Evolutionary conservation across 2,797 vertebrate genomes (phyloP).

Genomic region (Rhadinocentrus ornatus): DNA sequence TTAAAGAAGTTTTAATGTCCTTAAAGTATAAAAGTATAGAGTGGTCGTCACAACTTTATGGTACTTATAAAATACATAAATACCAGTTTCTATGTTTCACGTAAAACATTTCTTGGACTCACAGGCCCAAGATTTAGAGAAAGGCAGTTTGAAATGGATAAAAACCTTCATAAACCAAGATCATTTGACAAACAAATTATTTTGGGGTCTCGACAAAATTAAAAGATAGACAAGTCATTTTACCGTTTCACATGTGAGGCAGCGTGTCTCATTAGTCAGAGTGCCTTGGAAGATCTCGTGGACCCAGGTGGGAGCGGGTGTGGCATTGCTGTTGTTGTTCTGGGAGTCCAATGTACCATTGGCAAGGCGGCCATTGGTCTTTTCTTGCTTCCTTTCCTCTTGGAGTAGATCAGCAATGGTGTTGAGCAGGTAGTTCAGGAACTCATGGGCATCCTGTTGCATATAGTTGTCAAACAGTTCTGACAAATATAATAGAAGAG

Average conservation of each 20-base stretch:
- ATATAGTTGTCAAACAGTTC: slow-evolving; percentile 99
- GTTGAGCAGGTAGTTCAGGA: slow-evolving; percentile 98
- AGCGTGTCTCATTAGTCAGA: slow-evolving; percentile 97
- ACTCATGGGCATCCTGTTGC: slow-evolving; percentile 98
- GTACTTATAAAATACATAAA: neutral
- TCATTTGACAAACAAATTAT: neutral
- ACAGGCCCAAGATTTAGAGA: neutral
- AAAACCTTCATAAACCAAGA: neutral
- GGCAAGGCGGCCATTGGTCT: slow-evolving; percentile 92
- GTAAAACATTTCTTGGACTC: neutral
- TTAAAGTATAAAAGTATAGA: neutral
- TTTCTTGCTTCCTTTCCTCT: slow-evolving; percentile 97
- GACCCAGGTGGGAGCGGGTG: slow-evolving; percentile 94
- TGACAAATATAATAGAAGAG: slow-evolving; percentile 56
- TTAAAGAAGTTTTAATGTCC: neutral
- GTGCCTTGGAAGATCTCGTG: slow-evolving; percentile 99
- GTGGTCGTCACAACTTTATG: neutral
- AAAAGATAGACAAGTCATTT: slow-evolving; percentile 25
- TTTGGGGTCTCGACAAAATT: neutral
- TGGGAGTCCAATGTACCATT: slow-evolving; percentile 91
- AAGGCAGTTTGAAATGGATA: neutral
- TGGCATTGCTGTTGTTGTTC: slow-evolving; percentile 94
- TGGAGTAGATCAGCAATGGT: slow-evolving; percentile 97
- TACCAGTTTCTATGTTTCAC: neutral
- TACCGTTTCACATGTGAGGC: slow-evolving; percentile 98